Evolutionary conservation across 2,888 invertebrate species (phyloP), one percentile per base, ranked within the genome.

Genomic region (Eupithecia tripunctaria): DNA sequence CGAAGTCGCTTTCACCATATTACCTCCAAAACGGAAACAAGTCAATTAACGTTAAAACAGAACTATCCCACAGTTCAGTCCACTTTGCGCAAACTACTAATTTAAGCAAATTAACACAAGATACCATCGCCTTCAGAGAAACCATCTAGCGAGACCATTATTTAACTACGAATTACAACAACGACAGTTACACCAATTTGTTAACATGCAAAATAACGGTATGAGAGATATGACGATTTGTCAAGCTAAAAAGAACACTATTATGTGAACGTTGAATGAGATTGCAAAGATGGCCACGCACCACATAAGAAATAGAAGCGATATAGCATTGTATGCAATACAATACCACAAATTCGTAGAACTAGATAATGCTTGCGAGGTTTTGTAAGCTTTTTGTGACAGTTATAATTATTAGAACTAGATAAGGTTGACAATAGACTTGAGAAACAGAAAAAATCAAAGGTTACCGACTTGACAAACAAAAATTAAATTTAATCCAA

Each of bases 261-360:
- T 88, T 85, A 86, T 85, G 84, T 82, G 83, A 85, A 85, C 80
- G 84, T 81, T 82, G 86, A 82, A 82, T 77, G 78, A 76, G 74
- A 62, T 69, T 65, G 73, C 70, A 65, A 67, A 62, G 60, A 71
- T 67, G 74, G 59, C 51, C n/a, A 62, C 64, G 59, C 56, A 36
- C 38, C 67, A 67, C 64, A 72, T 72, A 25, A 60, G 70, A 70
- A 71, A 69, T 32, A 38, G 63, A 71, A 65, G 72, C 63, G 67
- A 69, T 71, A 69, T 73, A 72, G 76, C 78, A 72, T 76, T 70
- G 68, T 51, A 66, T 65, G 41, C 36, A 14, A 64, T 38, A 38
- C 38, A 64, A 69, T 66, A 68, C 66, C 65, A 43, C 0, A 32
- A 15, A 70, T 73, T 74, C 56, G 36, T n/a, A 29, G 65, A 65